A percentile compares a stretch with the other conserved stretches of the same genome.
Conservation (phyloP, 2,888 invertebrate genomes). For the Leptopilina drosophilae region DNA sequence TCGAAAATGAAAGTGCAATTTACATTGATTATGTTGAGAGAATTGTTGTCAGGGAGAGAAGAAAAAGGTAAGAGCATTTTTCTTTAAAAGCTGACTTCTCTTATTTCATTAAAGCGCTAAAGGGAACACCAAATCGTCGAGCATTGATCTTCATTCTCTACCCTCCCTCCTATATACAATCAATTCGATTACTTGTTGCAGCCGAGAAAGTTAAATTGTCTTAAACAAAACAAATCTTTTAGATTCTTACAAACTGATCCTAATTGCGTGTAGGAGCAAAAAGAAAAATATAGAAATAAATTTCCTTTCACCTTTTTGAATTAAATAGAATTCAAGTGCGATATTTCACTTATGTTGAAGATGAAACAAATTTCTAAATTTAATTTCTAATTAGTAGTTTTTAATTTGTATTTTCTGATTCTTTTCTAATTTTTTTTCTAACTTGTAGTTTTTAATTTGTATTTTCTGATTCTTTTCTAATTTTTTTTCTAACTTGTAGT, state of each 20-base stretch:
- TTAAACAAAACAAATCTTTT: slow-evolving; percentile 14
- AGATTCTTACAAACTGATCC: neutral
- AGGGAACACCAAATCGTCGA: slow-evolving; percentile 24
- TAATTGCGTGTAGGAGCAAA: neutral
- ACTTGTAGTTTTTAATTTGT: too few species aligned
- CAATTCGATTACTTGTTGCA: slow-evolving; percentile 15
- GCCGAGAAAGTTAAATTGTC: neutral
- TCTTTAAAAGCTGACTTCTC: slow-evolving; percentile 10
- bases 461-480: too few species aligned
- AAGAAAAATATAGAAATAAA: too few species aligned
- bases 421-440: too few species aligned
- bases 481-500: too few species aligned
- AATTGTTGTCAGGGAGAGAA: neutral
- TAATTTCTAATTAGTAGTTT: too few species aligned
- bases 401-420: too few species aligned
- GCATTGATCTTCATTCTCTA: slow-evolving; percentile 9
- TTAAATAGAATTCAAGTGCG: too few species aligned
- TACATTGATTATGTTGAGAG: slow-evolving; percentile 22
- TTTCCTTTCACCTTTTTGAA: too few species aligned
- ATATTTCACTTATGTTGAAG: too few species aligned
- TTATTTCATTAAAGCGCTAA: slow-evolving; percentile 16
- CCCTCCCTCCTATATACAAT: neutral
- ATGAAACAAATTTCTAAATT: too few species aligned
- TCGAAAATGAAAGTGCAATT: slow-evolving; percentile 36
- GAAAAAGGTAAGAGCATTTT: slow-evolving; percentile 12